Conservation (phyloP, 2,888 invertebrate genomes). For the Torymus aiolomorphi region DNA sequence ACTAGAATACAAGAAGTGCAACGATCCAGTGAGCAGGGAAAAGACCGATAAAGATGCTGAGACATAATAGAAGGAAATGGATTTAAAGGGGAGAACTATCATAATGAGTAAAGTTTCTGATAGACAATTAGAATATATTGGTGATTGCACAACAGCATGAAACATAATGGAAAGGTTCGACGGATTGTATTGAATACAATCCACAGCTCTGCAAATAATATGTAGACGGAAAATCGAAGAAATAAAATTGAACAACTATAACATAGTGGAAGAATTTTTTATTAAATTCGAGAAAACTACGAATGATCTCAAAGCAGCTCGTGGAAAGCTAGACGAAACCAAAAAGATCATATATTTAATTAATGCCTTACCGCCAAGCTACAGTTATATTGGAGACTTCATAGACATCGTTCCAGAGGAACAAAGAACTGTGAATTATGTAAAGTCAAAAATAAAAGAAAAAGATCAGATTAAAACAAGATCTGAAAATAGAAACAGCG, state of each 20-base stretch:
- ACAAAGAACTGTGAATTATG: slow-evolving; percentile 60
- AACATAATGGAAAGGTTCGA: too few relatives aligned
- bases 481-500: slow-evolving; percentile 15
- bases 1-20: too few relatives aligned
- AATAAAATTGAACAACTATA: slow-evolving; percentile 44
- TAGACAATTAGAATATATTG: slow-evolving; percentile 56
- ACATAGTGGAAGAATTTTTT: slow-evolving; percentile 57
- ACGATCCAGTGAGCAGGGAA: too few relatives aligned
- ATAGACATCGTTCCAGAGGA: slow-evolving; percentile 59
- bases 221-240: slow-evolving; percentile 55
- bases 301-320: slow-evolving; percentile 60
- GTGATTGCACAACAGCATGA: slow-evolving; percentile 51
- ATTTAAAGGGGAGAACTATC: too few relatives aligned
- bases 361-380: too few relatives aligned
- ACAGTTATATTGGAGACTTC: slow-evolving; percentile 63
- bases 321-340: too few relatives aligned
- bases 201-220: slow-evolving; percentile 59
- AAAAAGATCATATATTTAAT: too few relatives aligned
- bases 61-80: slow-evolving; percentile 51
- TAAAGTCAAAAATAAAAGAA: slow-evolving; percentile 22
- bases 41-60: slow-evolving; percentile 18
- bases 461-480: slow-evolving; percentile 39
- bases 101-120: too few relatives aligned
- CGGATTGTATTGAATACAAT: slow-evolving; percentile 16
- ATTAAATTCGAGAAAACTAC: slow-evolving; percentile 60